Base-by-base conservation (phyloP, 2,888 invertebrate genomes). In the Drosophila peninsularis region DNA sequence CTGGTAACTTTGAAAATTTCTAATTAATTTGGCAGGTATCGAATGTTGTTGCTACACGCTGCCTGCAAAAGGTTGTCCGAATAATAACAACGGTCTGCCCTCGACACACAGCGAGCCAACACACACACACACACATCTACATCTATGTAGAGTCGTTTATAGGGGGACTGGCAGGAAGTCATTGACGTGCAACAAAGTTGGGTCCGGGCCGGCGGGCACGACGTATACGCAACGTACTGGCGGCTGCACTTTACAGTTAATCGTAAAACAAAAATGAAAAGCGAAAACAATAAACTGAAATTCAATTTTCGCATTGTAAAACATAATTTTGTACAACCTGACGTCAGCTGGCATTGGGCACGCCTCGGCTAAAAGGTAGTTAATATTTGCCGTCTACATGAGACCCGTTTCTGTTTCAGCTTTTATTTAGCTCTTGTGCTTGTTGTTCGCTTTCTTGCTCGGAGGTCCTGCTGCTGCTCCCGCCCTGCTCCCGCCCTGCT, bases 291-390 rank as follows among this genome's bases (percentile, higher is more conserved):
- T 81, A 82, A 82, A 82, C 77, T 76, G 76, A 72, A 90, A 90
- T 90, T 90, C 88, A 90, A 90, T 90, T 90, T 90, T 89, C 84
- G 73, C 80, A 89, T 82, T 85, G 78, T 78, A 89, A 90, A 89
- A 88, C 81, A 90, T 90, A 90, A 90, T 89, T 90, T 90, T 80
- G 75, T 78, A 78, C 82, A 82, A 85, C 79, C 80, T 78, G 76
- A 72, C 81, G 83, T 85, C 82, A 78, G 76, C 73, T 76, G 64
- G 53, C 64, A 63, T 39, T 53, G 64, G 53, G 63, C 53, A 64
- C 56, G 36, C 50, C 64, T 62, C 62, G 42, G 65, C 82, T 78
- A 82, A 85, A 71, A 80, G 82, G 82, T 85, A 82, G 85, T 83
- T 83, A 81, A 86, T 83, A 80, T 83, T 83, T 81, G 76, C 76